phyloP scores from a whole-genome alignment of 2,888 invertebrate genomes.

The Coleophora deauratella region DNA sequence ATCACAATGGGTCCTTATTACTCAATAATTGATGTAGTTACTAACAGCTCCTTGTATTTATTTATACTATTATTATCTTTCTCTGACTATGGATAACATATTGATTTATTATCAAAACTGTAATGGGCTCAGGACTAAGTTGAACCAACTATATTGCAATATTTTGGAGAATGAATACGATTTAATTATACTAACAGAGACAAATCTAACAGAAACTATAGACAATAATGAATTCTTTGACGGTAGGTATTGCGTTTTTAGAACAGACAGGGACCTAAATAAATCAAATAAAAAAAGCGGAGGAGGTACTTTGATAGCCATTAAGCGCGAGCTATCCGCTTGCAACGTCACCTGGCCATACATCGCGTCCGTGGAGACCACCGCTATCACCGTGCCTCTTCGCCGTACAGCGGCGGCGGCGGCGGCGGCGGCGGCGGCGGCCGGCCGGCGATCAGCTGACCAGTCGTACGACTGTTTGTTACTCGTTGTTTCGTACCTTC shows the following conservation, averaged over 20 bases:
- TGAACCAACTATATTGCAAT: background rate
- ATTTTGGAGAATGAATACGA: conserved; percentile 1
- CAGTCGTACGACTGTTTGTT: background rate
- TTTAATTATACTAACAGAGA: conserved; percentile 2
- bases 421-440: background rate
- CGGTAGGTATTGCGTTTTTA: background rate
- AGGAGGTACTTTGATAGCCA: background rate
- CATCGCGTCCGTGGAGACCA: background rate
- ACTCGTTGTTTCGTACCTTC: background rate
- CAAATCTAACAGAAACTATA: background rate
- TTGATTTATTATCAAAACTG: conserved; percentile 6
- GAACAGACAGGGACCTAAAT: background rate
- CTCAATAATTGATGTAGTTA: background rate
- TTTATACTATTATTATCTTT: background rate
- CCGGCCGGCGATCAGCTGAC: no score
- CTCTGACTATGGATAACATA: background rate
- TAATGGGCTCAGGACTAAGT: conserved; percentile 4
- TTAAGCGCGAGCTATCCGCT: background rate
- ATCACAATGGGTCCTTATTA: background rate
- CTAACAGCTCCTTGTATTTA: background rate
- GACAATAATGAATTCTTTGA: background rate
- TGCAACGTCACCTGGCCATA: no score
- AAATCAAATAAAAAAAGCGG: background rate
- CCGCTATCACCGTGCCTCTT: background rate
- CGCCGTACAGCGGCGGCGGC: background rate